Conservation (phyloP, 2,797 vertebrate species). For the Rhinoraja longicauda region DNA sequence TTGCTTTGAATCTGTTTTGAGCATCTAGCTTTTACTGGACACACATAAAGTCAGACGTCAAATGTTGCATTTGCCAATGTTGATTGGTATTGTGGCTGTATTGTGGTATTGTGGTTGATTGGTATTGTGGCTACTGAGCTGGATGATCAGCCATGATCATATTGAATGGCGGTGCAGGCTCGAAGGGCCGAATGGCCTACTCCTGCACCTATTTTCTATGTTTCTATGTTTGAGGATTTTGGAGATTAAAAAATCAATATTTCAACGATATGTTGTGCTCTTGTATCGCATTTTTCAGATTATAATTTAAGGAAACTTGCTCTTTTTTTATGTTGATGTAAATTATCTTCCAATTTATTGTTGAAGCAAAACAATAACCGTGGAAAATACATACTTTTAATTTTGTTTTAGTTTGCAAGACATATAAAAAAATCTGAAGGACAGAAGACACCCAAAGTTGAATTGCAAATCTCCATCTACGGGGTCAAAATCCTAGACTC, state of each 20-base stretch:
- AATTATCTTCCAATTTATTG: not conserved
- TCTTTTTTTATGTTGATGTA: not conserved
- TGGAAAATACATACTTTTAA: not conserved
- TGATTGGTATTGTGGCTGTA: too few relatives aligned
- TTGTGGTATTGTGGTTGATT: too few relatives aligned
- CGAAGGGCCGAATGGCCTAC: too few relatives aligned
- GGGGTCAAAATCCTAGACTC: conserved; percentile 94
- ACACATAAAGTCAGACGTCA: too few relatives aligned
- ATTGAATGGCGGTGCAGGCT: too few relatives aligned
- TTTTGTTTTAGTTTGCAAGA: conserved; percentile 77
- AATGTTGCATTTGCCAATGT: not conserved
- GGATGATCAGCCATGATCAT: too few relatives aligned
- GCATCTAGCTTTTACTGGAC: not conserved
- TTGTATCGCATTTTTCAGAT: not conserved
- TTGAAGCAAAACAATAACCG: not conserved
- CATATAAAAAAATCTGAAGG: conserved; percentile 98
- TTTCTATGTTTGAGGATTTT: not conserved
- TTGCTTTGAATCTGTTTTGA: not conserved
- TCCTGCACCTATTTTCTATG: too few relatives aligned
- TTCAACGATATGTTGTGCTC: not conserved
- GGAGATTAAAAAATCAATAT: not conserved
- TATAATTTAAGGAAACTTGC: not conserved
- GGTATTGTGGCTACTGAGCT: too few relatives aligned
- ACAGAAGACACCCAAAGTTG: conserved; percentile 91
- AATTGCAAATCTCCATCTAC: conserved; percentile 95